phyloP scores from a whole-genome alignment of 2,888 invertebrate species.

The Hirudinaria manillensis region DNA sequence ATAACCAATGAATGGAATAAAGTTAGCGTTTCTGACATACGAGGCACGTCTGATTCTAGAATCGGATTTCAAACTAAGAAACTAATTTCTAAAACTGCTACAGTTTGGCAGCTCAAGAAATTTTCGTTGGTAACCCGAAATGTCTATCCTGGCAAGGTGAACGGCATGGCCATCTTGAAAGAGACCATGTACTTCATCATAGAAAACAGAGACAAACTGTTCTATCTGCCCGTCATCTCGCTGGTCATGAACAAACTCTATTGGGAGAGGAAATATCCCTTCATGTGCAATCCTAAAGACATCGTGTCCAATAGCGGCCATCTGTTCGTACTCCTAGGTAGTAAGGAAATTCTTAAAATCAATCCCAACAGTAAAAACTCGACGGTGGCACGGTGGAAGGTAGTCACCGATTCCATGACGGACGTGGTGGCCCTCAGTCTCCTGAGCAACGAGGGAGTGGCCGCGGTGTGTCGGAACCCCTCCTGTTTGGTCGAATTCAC shows the following conservation, averaged over 20 bases:
- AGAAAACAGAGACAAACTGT: conserved; percentile 5
- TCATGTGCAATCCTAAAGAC: conserved; percentile 9
- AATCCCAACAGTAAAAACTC: conserved; percentile 7
- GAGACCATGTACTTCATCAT: conserved; percentile 1
- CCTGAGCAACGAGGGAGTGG: not conserved
- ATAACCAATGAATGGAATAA: too few relatives aligned
- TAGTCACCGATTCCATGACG: not conserved
- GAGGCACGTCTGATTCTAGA: too few relatives aligned
- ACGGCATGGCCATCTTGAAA: conserved; percentile 6
- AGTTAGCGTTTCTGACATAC: too few relatives aligned
- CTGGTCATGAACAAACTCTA: conserved; percentile 3
- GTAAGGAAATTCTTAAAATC: not conserved
- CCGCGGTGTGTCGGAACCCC: conserved; percentile 6
- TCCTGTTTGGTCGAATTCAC: not conserved
- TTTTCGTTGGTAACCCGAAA: not conserved
- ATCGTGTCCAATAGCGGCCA: not conserved
- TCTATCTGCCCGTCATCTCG: not conserved
- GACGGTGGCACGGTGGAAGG: not conserved
- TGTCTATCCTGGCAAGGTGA: conserved; percentile 4
- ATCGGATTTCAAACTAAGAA: too few relatives aligned
- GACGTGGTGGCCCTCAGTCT: not conserved
- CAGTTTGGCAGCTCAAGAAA: not conserved
- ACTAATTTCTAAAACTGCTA: too few relatives aligned
- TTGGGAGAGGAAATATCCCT: not conserved
- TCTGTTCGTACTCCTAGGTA: not conserved